These are phyloP conservation scores for Aix galericulata DNA, from an alignment of 2,113 vertebrate species.

Conservation along the genomic window DNA sequence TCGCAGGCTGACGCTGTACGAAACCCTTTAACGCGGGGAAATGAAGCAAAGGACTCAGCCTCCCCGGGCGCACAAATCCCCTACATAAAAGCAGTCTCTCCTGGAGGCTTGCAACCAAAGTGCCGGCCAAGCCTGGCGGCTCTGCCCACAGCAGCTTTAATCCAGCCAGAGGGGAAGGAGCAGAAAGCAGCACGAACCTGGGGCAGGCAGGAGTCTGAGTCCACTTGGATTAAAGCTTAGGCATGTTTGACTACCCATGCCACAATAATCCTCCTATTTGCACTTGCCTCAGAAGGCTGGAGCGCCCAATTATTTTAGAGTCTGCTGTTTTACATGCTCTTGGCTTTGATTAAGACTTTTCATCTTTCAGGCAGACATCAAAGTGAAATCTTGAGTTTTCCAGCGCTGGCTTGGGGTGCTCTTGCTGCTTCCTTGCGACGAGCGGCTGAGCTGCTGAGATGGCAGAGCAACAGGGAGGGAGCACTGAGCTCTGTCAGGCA, in stretches of 20 bases:
- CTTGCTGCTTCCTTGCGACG: not conserved
- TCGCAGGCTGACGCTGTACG: not conserved
- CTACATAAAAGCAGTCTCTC: not conserved
- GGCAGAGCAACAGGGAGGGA: not conserved
- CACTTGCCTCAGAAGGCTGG: not conserved
- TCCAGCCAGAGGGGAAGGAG: not conserved
- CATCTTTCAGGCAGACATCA: slow-evolving; percentile 36
- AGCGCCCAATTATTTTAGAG: slow-evolving; percentile 4
- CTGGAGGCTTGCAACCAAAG: not conserved
- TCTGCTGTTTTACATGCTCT: not conserved
- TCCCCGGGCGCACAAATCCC: not conserved
- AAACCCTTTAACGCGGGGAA: not conserved
- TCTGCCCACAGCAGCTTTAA: not conserved
- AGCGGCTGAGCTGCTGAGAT: not conserved
- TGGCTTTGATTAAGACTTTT: slow-evolving; percentile 53
- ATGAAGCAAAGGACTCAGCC: not conserved
- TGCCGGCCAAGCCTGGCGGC: not conserved
- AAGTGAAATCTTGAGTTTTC: slow-evolving; percentile 19
- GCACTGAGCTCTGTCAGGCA: not conserved
- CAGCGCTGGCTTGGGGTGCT: not conserved
- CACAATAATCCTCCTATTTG: not conserved
- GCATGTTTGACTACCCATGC: not conserved
- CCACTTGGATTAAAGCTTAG: not conserved
- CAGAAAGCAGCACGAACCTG: not conserved
- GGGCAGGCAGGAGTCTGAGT: not conserved